A percentile compares a stretch with the other conserved stretches of the same genome.
Evolutionary conservation across 2,797 vertebrate genomes (phyloP).

Genomic region (Poecilia wingei): DNA sequence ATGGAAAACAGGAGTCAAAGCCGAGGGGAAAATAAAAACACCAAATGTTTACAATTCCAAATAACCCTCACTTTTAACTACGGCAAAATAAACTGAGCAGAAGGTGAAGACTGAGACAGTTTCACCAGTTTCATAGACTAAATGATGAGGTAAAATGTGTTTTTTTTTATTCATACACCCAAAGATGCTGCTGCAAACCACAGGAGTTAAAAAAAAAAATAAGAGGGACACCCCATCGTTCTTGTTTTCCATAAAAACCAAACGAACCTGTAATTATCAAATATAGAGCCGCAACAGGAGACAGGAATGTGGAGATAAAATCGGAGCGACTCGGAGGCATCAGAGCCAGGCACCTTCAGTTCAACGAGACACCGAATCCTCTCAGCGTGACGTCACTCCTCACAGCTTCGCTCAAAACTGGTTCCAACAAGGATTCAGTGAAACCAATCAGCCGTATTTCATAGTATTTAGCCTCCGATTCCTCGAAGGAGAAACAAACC

Average conservation of each 20-base stretch:
- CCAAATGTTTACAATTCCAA: background rate
- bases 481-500: background rate
- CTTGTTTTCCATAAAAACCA: constrained; percentile 1
- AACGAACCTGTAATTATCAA: background rate
- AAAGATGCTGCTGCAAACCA: background rate
- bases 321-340: constrained; percentile 13
- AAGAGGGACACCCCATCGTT: background rate
- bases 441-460: background rate
- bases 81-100: background rate
- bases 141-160: background rate
- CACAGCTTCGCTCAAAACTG: background rate
- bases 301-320: background rate
- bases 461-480: background rate
- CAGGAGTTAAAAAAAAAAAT: background rate
- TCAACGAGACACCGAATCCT: constrained; percentile 26
- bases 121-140: background rate
- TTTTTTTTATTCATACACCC: background rate
- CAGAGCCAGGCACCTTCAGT: constrained; percentile 17
- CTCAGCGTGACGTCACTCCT: background rate
- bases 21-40: background rate
- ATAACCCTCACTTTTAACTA: background rate
- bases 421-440: background rate
- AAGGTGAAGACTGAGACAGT: background rate
- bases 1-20: background rate
- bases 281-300: background rate